Evolutionary conservation across 2,113 vertebrate genomes (phyloP).

Genomic region (Syrrhaptes paradoxus): DNA sequence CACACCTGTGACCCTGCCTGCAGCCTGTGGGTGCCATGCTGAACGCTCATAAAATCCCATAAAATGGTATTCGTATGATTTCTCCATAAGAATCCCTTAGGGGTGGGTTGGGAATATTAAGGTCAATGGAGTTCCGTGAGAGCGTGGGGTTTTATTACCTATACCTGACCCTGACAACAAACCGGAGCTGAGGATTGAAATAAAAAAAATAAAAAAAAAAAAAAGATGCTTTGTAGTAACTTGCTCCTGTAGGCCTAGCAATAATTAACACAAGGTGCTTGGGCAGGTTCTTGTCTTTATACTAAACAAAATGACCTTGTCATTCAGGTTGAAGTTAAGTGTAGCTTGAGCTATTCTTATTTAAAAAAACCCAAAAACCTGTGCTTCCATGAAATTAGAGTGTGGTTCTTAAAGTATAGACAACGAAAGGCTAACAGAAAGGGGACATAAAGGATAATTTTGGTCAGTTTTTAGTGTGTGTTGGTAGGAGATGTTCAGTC

Average conservation of each 20-base stretch:
- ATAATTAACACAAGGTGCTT: neutral
- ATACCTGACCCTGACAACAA: neutral
- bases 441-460: neutral
- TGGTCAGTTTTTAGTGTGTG: neutral
- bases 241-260: neutral
- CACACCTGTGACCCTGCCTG: neutral
- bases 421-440: neutral
- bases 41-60: fast-evolving
- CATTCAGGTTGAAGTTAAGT: neutral
- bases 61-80: neutral
- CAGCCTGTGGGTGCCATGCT: neutral
- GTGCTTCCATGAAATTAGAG: neutral
- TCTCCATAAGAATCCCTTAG: fast-evolving
- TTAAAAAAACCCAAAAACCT: neutral
- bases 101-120: too few species aligned
- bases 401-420: neutral
- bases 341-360: neutral
- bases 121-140: fast-evolving
- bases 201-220: fast-evolving
- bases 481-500: neutral
- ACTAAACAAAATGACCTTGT: neutral
- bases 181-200: neutral
- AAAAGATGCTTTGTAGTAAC: neutral
- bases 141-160: neutral
- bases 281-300: neutral